Base-by-base conservation (phyloP, 2,888 invertebrate genomes). In the Oxystoma pomonae region DNA sequence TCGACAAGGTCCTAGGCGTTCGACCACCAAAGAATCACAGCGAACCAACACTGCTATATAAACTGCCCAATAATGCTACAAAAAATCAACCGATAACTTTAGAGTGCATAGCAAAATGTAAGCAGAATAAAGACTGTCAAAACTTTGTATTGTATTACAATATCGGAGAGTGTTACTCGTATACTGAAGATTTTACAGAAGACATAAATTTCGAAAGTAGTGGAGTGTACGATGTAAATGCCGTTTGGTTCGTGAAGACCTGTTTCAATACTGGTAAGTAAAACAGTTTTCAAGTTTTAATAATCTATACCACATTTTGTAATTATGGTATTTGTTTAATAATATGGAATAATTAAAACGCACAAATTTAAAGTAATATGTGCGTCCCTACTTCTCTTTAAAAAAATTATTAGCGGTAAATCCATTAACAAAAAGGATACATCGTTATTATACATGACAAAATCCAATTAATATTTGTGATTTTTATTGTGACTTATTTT, bases 211-310 rank as follows among this genome's bases (percentile, higher is more conserved):
- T 59, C 12, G 72, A 73, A n/a, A 74, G 76, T 51, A 70, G 75
- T 16, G 57, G 55, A 7, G 76, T 80, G 50, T 74, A 77, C 18
- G 72, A 77, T 17, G 77, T 82, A 1, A 86, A 88, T 71, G 83
- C 83, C 2, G 86, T 85, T 2, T 89, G 86, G 80, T 90, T 87
- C 73, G 84, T 84, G 69, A 87, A 87, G 78, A 83, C 84, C 57
- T 90, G 90, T 73, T 75, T 87, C 66, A 79, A 82, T 77, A 82
- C 86, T 86, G 77, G 75, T 70, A 61, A 67, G 67, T 53, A 3
- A n/a, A n/a, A n/a, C n/a, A n/a, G n/a, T n/a, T n/a, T n/a, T n/a
- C n/a, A n/a, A n/a, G n/a, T n/a, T n/a, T n/a, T n/a, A n/a, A n/a
- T n/a, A n/a, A n/a, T n/a, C n/a, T n/a, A n/a, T n/a, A n/a, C n/a